These are phyloP conservation scores for Dasysyrphus albostriatus DNA, from an alignment of 2,888 invertebrate genomes.

Conservation along the genomic window DNA sequence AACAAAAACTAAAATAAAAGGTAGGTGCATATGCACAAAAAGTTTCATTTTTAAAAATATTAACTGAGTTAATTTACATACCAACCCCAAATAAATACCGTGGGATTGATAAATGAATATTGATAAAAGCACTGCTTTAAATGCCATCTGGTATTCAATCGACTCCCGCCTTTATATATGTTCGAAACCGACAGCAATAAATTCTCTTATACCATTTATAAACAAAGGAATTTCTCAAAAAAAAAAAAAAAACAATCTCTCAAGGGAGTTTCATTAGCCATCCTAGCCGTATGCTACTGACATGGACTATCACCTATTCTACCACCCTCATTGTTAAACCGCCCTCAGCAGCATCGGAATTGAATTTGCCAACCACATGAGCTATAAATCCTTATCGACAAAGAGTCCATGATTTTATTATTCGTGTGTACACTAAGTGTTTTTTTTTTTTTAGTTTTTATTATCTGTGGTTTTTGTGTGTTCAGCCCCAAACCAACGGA, in stretches of 20 bases:
- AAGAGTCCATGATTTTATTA: constrained; percentile 35
- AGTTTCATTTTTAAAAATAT: no score
- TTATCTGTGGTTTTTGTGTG: constrained; percentile 30
- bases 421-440: constrained; percentile 1
- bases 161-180: not conserved
- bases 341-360: not conserved
- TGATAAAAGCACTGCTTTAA: constrained; percentile 24
- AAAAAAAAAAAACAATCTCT: constrained; percentile 4
- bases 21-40: no score
- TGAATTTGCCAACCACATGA: constrained; percentile 35
- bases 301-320: not conserved
- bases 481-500: constrained; percentile 15
- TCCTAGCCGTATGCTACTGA: not conserved
- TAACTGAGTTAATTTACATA: not conserved
- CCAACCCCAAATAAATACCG: not conserved
- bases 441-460: not conserved
- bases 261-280: not conserved
- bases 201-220: not conserved
- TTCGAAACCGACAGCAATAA: constrained; percentile 20
- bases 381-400: constrained; percentile 19
- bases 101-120: constrained; percentile 17
- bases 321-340: not conserved
- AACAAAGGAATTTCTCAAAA: constrained; percentile 14
- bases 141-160: constrained; percentile 51
- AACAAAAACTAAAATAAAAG: no score